These are phyloP conservation scores for Papilio aristodemus DNA, from an alignment of 1,140 invertebrate species.

Conservation along the genomic window DNA sequence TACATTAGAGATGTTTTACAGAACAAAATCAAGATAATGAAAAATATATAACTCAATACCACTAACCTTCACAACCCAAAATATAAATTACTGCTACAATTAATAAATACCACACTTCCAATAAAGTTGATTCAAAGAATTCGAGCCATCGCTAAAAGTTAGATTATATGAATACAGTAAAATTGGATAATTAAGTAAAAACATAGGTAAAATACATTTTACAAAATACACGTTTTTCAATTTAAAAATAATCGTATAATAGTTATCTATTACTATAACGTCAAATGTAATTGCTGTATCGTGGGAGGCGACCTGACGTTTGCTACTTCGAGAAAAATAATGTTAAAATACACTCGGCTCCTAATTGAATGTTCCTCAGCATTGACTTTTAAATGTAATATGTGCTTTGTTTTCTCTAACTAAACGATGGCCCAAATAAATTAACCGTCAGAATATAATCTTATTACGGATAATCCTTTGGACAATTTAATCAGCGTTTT, in stretches of 20 bases:
- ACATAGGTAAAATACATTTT: too few species aligned
- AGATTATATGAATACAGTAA: too few species aligned
- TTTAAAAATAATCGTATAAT: conserved; percentile 21
- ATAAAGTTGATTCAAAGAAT: too few species aligned
- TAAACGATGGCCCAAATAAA: conserved; percentile 47
- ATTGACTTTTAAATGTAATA: conserved; percentile 75
- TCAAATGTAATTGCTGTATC: conserved; percentile 17
- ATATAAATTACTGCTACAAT: too few species aligned
- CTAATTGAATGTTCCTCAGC: conserved; percentile 60
- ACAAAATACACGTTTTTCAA: not conserved
- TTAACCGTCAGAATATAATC: conserved; percentile 48
- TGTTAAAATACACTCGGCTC: conserved; percentile 53
- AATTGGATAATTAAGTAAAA: too few species aligned
- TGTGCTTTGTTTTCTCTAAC: conserved; percentile 57
- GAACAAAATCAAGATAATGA: not conserved
- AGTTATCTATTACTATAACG: conserved; percentile 16
- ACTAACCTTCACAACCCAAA: too few species aligned
- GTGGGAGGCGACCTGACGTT: conserved; percentile 43
- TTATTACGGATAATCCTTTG: conserved; percentile 40
- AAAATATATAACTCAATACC: too few species aligned
- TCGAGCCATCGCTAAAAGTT: too few species aligned
- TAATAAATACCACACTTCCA: too few species aligned
- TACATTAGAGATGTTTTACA: not conserved
- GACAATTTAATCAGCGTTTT: conserved; percentile 43
- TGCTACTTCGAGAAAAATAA: conserved; percentile 54